Base-by-base conservation (phyloP, 2,888 invertebrate genomes). In the Dioctria linearis region DNA sequence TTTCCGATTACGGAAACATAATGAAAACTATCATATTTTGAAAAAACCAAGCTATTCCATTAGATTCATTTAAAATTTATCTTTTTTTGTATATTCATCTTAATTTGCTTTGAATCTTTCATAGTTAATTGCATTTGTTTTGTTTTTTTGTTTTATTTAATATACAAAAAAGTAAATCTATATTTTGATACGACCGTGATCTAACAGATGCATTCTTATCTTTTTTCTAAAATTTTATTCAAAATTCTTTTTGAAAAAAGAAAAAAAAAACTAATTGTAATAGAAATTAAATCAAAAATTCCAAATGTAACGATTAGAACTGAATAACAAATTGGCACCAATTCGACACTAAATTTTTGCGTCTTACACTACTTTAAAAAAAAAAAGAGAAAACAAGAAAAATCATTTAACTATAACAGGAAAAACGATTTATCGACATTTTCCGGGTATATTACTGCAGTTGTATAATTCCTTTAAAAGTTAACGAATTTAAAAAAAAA, bases 181-280 rank as follows among this genome's bases (percentile, higher is more conserved):
- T 25, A 25, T 81, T 80, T 82, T 81, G 79, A 82, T 75, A 83
- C 83, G 83, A 83, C 83, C 83, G 81, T 83, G 83, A 83, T 83
- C 83, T 83, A 82, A 83, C 51, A 79, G 65, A 80, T 73, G 83
- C 82, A 83, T 83, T 81, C 25, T 25, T 82, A 71, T 73, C 67
- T 81, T 76, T 79, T 80, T 82, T 80, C 66, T 63, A 80, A 82
- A 69, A 39, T 46, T 80, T 67, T 63, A 40, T 81, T 66, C 71
- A 78, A 82, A 82, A 65, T 79, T 76, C 39, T 78, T 13, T 59
- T 61, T 61, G 25, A 46, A 57, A 13, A 66, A 66, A 65, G 25
- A 46, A 57, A 13, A 66, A 66, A 65, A 46, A 46, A n/a, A 37
- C 13, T 59, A 59, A 61, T 66, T 67, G 11, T 51, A 79, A 67